phyloP scores from a whole-genome alignment of 2,888 invertebrate species.

The Troides aeacus region DNA sequence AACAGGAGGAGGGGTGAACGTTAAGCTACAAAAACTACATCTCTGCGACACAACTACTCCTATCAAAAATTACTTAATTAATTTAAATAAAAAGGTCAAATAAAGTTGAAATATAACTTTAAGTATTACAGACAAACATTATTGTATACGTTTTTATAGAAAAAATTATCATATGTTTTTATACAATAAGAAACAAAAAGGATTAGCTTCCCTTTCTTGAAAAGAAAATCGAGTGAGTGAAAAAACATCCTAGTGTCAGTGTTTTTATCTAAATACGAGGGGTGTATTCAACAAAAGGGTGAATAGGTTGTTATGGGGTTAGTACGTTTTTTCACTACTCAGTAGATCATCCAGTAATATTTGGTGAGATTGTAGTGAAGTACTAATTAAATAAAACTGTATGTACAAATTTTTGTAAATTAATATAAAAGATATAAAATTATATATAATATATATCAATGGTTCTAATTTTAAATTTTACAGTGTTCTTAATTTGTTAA shows the following conservation, averaged over 20 bases:
- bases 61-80: not conserved
- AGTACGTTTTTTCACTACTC: too few species aligned
- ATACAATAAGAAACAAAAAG: not conserved
- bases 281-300: too few species aligned
- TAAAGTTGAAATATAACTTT: not conserved
- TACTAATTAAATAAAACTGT: too few species aligned
- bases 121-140: not conserved
- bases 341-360: too few species aligned
- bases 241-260: too few species aligned
- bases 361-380: too few species aligned
- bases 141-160: not conserved
- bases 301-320: too few species aligned
- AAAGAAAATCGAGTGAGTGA: too few species aligned
- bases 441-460: not conserved
- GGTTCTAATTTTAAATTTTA: not conserved
- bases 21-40: constrained; percentile 10
- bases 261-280: too few species aligned
- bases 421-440: not conserved
- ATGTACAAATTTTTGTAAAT: not conserved
- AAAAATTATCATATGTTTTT: not conserved
- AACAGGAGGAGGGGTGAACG: constrained; percentile 22
- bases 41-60: too few species aligned
- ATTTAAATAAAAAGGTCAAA: not conserved
- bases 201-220: too few species aligned
- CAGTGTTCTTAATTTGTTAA: constrained; percentile 2